Conservation (phyloP, 2,797 vertebrate species). For the Zalophus californianus region DNA sequence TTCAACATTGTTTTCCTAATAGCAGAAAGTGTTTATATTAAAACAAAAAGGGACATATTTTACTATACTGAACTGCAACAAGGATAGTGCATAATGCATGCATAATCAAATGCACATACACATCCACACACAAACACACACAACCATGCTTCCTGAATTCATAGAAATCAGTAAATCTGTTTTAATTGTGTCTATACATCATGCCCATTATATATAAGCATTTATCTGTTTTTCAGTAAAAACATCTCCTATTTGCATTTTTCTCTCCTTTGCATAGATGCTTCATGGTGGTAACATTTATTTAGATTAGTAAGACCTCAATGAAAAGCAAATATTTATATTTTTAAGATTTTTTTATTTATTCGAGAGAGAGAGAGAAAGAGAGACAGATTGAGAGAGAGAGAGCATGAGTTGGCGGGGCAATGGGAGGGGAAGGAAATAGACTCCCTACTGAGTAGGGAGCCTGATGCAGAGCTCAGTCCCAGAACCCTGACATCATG, state of each 20-base stretch:
- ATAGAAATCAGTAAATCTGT: neutral
- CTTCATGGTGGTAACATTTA: neutral
- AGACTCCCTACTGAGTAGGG: neutral
- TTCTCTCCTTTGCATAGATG: neutral
- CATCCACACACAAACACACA: neutral
- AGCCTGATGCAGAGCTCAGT: neutral
- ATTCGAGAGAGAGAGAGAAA: neutral
- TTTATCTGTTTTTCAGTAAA: neutral
- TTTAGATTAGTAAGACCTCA: constrained; percentile 9
- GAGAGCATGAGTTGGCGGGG: neutral
- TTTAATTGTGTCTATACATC: neutral
- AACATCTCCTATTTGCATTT: constrained; percentile 16
- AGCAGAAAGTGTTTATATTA: constrained; percentile 34
- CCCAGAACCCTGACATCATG: neutral
- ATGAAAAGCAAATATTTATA: constrained; percentile 35
- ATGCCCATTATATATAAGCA: neutral
- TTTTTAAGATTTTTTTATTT: neutral
- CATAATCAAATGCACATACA: neutral
- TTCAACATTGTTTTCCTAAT: neutral
- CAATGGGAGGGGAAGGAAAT: neutral
- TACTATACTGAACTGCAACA: constrained; percentile 67
- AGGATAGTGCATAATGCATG: neutral
- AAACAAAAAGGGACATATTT: constrained; percentile 50
- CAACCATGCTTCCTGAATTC: neutral
- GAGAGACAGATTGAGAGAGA: neutral